These are phyloP conservation scores for Xestoiulus laeticollis DNA, from an alignment of 2,888 invertebrate genomes.

Conservation along the genomic window DNA sequence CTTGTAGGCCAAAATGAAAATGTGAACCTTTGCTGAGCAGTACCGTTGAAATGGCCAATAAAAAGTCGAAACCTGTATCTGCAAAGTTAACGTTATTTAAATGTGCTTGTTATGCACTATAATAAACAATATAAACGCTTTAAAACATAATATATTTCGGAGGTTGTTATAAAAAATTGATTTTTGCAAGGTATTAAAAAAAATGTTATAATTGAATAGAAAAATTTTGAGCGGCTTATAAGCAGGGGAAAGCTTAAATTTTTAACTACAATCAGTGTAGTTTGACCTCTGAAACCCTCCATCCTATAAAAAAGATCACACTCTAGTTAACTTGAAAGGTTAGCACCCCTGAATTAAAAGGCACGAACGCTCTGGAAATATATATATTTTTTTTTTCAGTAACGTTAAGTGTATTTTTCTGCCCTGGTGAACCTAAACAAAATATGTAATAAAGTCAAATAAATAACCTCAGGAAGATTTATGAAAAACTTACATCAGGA, in stretches of 20 bases:
- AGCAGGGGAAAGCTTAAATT: too few relatives aligned
- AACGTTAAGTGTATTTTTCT: background rate
- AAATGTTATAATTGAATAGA: too few relatives aligned
- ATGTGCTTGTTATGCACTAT: too few relatives aligned
- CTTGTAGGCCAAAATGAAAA: constrained; percentile 23
- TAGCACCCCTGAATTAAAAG: background rate
- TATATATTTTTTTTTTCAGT: too few relatives aligned
- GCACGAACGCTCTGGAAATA: background rate
- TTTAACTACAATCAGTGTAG: too few relatives aligned
- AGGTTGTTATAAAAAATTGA: too few relatives aligned
- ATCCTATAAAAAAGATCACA: background rate
- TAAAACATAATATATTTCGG: too few relatives aligned
- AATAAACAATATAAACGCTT: too few relatives aligned
- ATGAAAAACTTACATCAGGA: background rate
- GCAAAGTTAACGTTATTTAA: too few relatives aligned
- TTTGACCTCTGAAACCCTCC: background rate
- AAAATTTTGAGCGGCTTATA: too few relatives aligned
- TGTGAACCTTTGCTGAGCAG: background rate
- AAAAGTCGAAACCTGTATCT: background rate
- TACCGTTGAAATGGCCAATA: constrained; percentile 37
- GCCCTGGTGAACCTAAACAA: background rate
- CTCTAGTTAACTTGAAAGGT: background rate
- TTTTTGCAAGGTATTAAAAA: too few relatives aligned
- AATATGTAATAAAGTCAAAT: background rate
- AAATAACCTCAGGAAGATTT: background rate